Evolutionary conservation across 2,113 vertebrate species (phyloP), one percentile per base, ranked within the genome.

Genomic region (Symphodus melops): DNA sequence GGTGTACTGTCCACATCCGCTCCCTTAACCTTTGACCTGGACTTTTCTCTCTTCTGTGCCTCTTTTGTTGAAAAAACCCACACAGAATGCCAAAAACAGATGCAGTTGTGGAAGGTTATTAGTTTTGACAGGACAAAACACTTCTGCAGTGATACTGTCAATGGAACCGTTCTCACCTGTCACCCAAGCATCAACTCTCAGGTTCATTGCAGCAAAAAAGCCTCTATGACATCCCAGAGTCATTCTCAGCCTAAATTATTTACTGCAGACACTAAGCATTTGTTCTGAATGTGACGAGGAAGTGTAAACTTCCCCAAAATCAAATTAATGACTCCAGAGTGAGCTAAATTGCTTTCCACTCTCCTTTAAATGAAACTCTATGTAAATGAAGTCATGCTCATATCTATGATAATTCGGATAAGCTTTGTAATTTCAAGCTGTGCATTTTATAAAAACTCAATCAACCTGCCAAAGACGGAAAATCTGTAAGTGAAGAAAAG

Each of bases 321-420:
- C 28, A 33, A 49, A 75, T 68, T 44, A 61, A 55, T 68, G 19
- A 52, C 19, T 68, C 12, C 41, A 11, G 3, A 68, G 42, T 49
- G 19, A 72, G 48, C 6, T 56, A 42, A 60, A 69, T 72, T 36
- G 14, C 28, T 51, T 41, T 62, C 2, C 19, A 46, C 25, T 61
- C 42, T 39, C 67, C 46, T 53, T 49, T 51, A 23, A 33, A 75
- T 51, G 14, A 59, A 33, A 33, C 28, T 1, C 19, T 44, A 63
- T 81, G 55, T 52, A 70, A 75, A 83, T 84, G 2, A 68, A 71
- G 59, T 54, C 5, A 51, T 48, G 21, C 28, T 61, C 48, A 56
- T 58, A 53, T 73, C 33, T 48, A 54, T 72, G 37, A 56, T 56
- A 46, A 74, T 65, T 64, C 39, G 6, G 28, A 33, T 33, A 4